These are phyloP conservation scores for Cairina moschata DNA, from an alignment of 2,113 vertebrate genomes.

Conservation along the genomic window DNA sequence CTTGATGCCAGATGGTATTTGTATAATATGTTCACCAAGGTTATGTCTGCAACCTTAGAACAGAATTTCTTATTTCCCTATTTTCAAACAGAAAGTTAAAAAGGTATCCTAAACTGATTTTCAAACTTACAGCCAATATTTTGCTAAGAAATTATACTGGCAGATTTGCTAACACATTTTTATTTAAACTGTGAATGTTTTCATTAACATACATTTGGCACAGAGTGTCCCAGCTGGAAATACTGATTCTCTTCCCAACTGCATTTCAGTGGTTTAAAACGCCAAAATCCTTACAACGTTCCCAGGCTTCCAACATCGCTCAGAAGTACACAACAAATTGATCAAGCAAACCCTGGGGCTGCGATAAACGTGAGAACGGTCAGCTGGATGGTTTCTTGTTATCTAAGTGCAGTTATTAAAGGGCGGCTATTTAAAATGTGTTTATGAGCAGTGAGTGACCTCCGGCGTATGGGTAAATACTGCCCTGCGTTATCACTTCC, in stretches of 20 bases:
- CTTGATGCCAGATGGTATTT: neutral
- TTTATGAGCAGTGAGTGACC: neutral
- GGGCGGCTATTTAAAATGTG: neutral
- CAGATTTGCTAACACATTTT: conserved; percentile 62
- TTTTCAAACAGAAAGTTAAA: neutral
- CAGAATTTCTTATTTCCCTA: neutral
- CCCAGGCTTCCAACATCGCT: neutral
- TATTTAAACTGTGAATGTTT: conserved; percentile 66
- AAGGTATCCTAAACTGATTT: neutral
- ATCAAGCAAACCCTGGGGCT: neutral
- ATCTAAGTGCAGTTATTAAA: neutral
- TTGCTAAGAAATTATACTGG: conserved; percentile 18
- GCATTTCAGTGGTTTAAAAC: neutral
- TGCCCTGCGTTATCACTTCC: neutral
- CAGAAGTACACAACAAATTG: neutral
- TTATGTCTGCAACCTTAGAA: neutral
- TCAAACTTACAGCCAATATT: conserved; percentile 22
- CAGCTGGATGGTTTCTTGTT: neutral
- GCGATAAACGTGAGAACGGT: neutral
- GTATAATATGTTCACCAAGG: neutral
- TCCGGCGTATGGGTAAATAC: neutral
- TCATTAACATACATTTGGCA: conserved; percentile 46
- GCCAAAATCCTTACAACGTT: neutral
- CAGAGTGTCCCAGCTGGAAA: conserved; percentile 23
- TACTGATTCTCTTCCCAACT: neutral